These are phyloP conservation scores for Podarcis siculus DNA, from an alignment of 2,797 vertebrate genomes.

Conservation along the genomic window DNA sequence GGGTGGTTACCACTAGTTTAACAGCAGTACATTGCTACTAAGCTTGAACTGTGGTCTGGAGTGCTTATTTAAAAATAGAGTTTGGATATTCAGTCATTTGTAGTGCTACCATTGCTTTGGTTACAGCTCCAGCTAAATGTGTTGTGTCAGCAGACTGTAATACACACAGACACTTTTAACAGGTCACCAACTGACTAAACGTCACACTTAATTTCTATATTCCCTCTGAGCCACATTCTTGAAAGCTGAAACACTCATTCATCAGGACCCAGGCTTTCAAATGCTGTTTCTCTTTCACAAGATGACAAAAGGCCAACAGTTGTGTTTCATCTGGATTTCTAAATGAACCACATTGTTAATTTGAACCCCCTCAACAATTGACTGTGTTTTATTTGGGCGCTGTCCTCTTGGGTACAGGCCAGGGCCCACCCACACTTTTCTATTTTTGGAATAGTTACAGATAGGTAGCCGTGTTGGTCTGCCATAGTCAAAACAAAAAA, in stretches of 20 bases:
- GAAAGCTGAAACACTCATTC: conserved; percentile 11
- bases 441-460: too few relatives aligned
- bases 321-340: conserved; percentile 44
- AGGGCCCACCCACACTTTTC: neutral
- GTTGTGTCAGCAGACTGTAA: conserved; percentile 22
- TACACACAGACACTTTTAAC: conserved; percentile 24
- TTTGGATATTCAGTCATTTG: conserved; percentile 4
- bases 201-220: conserved; percentile 40
- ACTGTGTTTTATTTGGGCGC: neutral
- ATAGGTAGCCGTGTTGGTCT: too few relatives aligned
- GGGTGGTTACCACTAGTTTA: neutral
- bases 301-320: conserved; percentile 4
- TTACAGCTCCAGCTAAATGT: conserved; percentile 37
- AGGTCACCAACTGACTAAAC: conserved; percentile 24
- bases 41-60: conserved; percentile 12
- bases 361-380: neutral
- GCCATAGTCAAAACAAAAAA: too few relatives aligned
- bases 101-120: neutral
- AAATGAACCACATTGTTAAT: neutral
- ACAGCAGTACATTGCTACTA: conserved; percentile 10
- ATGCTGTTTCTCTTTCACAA: neutral
- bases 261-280: conserved; percentile 19
- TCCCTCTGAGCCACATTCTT: neutral
- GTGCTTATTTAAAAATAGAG: conserved; percentile 12
- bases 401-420: neutral